Percentiles rank a stretch among this genome's conserved stretches.
Evolutionary conservation across 2,797 vertebrate genomes (phyloP).

Genomic region (Gymnopithys bicolor): DNA sequence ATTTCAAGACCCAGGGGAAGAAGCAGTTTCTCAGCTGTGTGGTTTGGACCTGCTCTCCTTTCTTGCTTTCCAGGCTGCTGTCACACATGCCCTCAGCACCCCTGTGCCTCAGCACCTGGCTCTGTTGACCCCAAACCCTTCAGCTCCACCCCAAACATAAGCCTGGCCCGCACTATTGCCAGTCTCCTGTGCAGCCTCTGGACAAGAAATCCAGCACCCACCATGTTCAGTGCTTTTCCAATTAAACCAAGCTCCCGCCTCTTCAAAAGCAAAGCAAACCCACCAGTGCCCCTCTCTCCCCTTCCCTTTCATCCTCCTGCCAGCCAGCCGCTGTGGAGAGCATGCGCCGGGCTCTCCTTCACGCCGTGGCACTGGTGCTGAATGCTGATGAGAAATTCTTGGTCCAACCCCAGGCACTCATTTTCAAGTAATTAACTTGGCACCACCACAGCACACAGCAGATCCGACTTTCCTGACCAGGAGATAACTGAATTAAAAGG

Average conservation of each 20-base stretch:
- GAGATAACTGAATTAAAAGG: conserved; percentile 69
- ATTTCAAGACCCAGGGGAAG: not conserved
- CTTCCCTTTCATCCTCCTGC: not conserved
- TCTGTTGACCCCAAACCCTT: not conserved
- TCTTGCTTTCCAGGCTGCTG: not conserved
- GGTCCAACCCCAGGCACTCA: conserved; percentile 68
- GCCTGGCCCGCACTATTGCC: rapidly evolving
- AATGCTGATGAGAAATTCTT: conserved; percentile 69
- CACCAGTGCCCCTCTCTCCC: not conserved
- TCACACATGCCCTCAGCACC: rapidly evolving
- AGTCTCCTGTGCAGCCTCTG: rapidly evolving
- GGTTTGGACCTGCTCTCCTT: not conserved
- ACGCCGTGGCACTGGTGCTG: conserved; percentile 13
- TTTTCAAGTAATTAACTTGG: conserved; percentile 73
- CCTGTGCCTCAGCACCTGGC: too few relatives aligned
- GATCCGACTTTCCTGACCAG: conserved; percentile 40
- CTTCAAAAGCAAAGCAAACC: not conserved
- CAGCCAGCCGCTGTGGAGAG: not conserved
- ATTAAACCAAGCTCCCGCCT: not conserved
- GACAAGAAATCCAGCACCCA: not conserved
- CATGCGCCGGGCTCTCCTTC: conserved; percentile 26
- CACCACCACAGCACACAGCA: conserved; percentile 53
- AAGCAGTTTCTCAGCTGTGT: not conserved
- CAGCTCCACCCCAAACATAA: rapidly evolving
- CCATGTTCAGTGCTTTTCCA: not conserved